phyloP scores from a whole-genome alignment of 2,888 invertebrate species.

The Aleiodes leptofemur region DNA sequence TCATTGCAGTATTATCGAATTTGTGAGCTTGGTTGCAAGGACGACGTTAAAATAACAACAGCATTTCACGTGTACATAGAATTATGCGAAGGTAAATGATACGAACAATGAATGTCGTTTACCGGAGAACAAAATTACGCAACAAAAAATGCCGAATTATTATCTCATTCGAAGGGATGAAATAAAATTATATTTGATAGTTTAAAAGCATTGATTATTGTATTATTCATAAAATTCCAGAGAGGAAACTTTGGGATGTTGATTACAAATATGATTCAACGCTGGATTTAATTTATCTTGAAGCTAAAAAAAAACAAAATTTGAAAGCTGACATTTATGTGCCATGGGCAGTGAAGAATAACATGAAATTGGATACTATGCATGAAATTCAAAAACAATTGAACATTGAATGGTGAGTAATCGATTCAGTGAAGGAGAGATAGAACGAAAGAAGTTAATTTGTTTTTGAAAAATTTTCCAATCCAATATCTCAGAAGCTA shows the following conservation, averaged over 20 bases:
- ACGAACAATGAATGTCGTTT: background rate
- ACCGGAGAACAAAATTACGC: no score
- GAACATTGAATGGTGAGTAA: slow-evolving; percentile 64
- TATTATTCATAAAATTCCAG: slow-evolving; percentile 57
- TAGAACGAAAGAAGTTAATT: background rate
- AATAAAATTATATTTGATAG: no score
- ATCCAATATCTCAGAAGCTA: no score
- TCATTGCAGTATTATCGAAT: slow-evolving; percentile 74
- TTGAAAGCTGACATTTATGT: slow-evolving; percentile 72
- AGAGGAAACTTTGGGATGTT: slow-evolving; percentile 75
- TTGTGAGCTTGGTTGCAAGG: slow-evolving; percentile 74
- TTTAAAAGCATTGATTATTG: background rate
- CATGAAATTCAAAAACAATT: slow-evolving; percentile 74
- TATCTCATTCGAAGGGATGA: no score
- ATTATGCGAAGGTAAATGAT: slow-evolving; percentile 76
- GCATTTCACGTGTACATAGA: slow-evolving; percentile 78
- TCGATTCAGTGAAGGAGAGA: background rate
- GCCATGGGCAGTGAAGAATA: slow-evolving; percentile 72
- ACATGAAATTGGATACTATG: slow-evolving; percentile 72
- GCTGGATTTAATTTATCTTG: slow-evolving; percentile 74
- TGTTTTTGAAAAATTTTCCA: no score
- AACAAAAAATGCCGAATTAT: no score
- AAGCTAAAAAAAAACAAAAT: slow-evolving; percentile 71
- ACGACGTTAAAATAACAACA: slow-evolving; percentile 74
- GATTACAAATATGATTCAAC: slow-evolving; percentile 73